These are phyloP conservation scores for Condylostylus longicornis DNA, from an alignment of 1,140 invertebrate species.

Conservation along the genomic window DNA sequence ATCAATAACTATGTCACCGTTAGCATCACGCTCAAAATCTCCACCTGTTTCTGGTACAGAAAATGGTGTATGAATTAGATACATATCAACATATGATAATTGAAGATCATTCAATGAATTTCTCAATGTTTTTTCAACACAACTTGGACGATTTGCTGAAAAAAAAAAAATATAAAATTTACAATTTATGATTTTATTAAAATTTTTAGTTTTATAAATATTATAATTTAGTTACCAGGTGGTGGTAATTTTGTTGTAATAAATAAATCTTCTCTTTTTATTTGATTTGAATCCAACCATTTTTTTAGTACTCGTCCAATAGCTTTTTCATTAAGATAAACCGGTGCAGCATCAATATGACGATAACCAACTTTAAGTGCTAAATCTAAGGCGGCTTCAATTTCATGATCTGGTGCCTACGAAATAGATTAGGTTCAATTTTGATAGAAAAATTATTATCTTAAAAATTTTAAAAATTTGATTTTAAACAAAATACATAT, in stretches of 20 bases:
- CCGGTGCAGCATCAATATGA: constrained; percentile 68
- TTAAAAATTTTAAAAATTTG: constrained; percentile 1
- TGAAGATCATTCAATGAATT: constrained; percentile 57
- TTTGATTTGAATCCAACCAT: constrained; percentile 52
- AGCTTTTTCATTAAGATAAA: constrained; percentile 65
- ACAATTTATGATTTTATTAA: constrained; percentile 3
- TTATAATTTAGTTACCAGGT: constrained; percentile 18
- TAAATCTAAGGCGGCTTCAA: constrained; percentile 47
- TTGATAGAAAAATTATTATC: constrained; percentile 9
- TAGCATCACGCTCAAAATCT: constrained; percentile 32
- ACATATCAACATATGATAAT: constrained; percentile 70
- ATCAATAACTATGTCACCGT: constrained; percentile 50
- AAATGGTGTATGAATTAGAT: constrained; percentile 69
- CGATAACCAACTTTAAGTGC: constrained; percentile 42
- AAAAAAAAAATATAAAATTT: constrained; percentile 33
- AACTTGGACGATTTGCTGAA: constrained; percentile 47
- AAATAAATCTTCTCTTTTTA: constrained; percentile 63
- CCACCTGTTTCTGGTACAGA: constrained; percentile 30
- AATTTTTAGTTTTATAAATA: not conserved
- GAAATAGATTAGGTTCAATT: constrained; percentile 18
- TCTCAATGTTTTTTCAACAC: constrained; percentile 55
- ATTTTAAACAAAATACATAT: too few species aligned
- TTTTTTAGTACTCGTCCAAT: constrained; percentile 60
- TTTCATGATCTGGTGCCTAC: constrained; percentile 50
- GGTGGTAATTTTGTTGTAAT: constrained; percentile 61